Base-by-base conservation (phyloP, 2,888 invertebrate genomes). In the Meiosimyza decipiens region DNA sequence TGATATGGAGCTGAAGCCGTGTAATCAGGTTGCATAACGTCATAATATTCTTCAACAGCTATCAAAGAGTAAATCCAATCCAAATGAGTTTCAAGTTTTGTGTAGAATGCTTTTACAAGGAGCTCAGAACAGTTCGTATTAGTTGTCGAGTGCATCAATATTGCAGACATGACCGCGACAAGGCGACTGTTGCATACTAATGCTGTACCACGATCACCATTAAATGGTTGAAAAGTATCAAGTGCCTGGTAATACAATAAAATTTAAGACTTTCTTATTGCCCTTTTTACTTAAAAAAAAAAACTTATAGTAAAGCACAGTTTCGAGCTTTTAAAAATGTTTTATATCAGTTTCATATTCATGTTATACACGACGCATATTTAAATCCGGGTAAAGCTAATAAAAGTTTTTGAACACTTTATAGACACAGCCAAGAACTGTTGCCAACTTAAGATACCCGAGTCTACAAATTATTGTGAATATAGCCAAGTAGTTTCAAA, bases 191-290 rank as follows among this genome's bases (percentile, higher is more conserved):
- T 71, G 62, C 77, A 77, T 1, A 77, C 73, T 1, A 77, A 54
- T 0, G 73, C 77, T 51, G 74, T 74, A 69, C 77, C 77, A 18
- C 74, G 77, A 57, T 77, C 76, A 40, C 66, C 71, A 60, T 75
- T 77, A 15, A 74, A 72, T 0, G 72, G 59, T 11, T 75, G 60
- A 47, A 63, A 77, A 9, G 69, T 22, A 1, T 74, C 71, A 51
- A 71, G 64, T 64, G 62, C 68, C 76, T 76, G 60, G 63, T 47
- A 57, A 22, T 22, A 28, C 15, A 59, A 62, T 9, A 40, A 9
- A 40, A 40, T 40, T 9, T 7, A 40, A 40, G 9, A 5, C 9
- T 40, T 6, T 40, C 2, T 40, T 40, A 28, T 28, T 28, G 28
- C 4, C 4, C 4, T 28, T 28, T 28, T 28, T 28, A 28, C 28